These are phyloP conservation scores for Oceanodroma leucorhoa DNA, from an alignment of 2,797 vertebrate genomes.

Conservation along the genomic window DNA sequence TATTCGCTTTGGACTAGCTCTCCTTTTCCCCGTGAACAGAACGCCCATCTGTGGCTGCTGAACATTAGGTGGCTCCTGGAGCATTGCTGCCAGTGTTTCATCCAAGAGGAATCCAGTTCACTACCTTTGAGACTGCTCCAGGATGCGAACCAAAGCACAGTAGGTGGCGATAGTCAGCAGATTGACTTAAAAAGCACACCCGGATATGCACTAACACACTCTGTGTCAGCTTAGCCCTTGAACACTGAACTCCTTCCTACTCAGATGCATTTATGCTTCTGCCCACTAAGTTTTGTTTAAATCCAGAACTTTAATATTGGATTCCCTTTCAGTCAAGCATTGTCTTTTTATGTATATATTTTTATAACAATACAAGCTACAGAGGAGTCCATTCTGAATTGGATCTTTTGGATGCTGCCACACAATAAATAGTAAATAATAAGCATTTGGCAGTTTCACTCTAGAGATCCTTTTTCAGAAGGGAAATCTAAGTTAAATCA, in stretches of 20 bases:
- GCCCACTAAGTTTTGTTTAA: background rate
- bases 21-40: background rate
- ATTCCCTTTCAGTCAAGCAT: background rate
- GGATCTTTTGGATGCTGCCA: background rate
- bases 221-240: background rate
- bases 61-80: background rate
- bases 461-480: background rate
- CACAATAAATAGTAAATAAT: background rate
- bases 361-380: background rate
- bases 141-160: background rate
- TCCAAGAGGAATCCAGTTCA: background rate
- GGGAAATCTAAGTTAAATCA: background rate
- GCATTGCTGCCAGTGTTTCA: background rate
- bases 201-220: accelerated
- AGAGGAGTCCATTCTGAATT: background rate
- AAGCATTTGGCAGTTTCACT: background rate
- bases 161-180: background rate
- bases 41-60: background rate
- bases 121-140: background rate
- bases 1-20: background rate
- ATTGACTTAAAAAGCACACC: background rate
- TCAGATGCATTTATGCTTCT: background rate
- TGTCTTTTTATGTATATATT: background rate
- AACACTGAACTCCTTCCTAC: background rate
- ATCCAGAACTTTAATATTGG: background rate